A percentile compares a stretch with the other conserved stretches of the same genome.
phyloP scores from a whole-genome alignment of 2,113 vertebrate genomes.

The Hystrix brachyura region DNA sequence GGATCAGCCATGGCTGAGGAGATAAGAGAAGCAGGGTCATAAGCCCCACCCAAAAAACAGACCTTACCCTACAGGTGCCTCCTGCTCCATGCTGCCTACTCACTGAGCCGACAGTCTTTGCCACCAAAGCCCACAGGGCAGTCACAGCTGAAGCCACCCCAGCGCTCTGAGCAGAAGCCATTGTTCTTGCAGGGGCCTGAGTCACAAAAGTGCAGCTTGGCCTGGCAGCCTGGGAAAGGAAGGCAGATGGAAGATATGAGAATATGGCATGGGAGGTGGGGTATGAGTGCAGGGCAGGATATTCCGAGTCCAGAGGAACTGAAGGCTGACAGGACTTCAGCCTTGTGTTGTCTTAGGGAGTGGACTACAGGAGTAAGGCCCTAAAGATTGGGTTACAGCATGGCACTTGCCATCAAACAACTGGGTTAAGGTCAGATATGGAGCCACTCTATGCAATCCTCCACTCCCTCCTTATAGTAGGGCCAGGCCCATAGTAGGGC shows the following conservation, averaged over 20 bases:
- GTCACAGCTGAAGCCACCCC: slow-evolving; percentile 97
- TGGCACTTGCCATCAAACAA: background rate
- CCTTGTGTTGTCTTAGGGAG: background rate
- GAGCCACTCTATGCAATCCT: background rate
- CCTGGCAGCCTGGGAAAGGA: slow-evolving; percentile 93
- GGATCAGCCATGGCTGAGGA: slow-evolving; percentile 95
- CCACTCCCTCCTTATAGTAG: background rate
- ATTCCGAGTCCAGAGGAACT: background rate
- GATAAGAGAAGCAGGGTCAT: slow-evolving; percentile 74
- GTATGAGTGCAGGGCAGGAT: background rate
- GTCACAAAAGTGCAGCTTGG: slow-evolving; percentile 95
- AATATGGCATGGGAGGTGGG: background rate
- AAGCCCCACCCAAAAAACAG: background rate
- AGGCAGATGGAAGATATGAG: background rate
- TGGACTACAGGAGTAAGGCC: background rate
- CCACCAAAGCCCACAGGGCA: slow-evolving; percentile 97
- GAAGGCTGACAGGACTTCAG: background rate
- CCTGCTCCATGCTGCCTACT: slow-evolving; percentile 82
- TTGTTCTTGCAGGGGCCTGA: slow-evolving; percentile 97
- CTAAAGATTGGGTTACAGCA: background rate
- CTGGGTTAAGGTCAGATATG: background rate
- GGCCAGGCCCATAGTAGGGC: background rate
- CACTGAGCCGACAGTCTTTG: slow-evolving; percentile 96
- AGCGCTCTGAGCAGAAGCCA: slow-evolving; percentile 94
- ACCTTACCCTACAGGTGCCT: background rate